These are phyloP conservation scores for Scomber colias DNA, from an alignment of 2,113 vertebrate genomes.

Conservation along the genomic window DNA sequence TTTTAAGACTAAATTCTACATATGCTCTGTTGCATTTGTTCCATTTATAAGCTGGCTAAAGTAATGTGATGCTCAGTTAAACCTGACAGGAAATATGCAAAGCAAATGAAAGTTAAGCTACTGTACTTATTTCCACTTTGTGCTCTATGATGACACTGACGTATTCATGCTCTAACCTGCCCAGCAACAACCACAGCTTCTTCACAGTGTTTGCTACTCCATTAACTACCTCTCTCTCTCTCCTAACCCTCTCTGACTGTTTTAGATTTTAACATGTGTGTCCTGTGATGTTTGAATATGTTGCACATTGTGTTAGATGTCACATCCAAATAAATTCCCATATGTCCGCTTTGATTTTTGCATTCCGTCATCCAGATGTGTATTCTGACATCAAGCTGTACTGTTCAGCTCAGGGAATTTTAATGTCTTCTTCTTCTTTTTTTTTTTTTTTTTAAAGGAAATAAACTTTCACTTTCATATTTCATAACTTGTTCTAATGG, in stretches of 20 bases:
- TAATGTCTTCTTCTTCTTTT: too few relatives aligned
- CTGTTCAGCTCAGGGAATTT: background rate
- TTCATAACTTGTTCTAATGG: too few relatives aligned
- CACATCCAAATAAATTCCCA: constrained; percentile 1
- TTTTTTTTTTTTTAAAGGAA: background rate
- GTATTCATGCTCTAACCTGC: background rate
- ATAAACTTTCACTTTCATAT: background rate
- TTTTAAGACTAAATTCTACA: too few relatives aligned
- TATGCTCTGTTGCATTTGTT: background rate
- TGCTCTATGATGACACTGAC: background rate
- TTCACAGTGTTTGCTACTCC: background rate
- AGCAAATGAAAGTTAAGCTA: background rate
- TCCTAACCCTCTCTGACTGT: background rate
- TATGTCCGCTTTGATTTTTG: background rate
- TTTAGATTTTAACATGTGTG: background rate
- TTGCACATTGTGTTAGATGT: background rate
- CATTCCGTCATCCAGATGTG: background rate
- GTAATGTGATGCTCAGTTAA: background rate
- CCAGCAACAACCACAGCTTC: background rate
- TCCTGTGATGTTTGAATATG: background rate
- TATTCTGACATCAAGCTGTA: background rate
- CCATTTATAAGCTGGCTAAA: background rate
- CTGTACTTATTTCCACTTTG: background rate
- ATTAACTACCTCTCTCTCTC: background rate
- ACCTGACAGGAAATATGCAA: background rate